Evolutionary conservation across 2,113 vertebrate genomes (phyloP).

Genomic region (Gnathonemus longibarbis): DNA sequence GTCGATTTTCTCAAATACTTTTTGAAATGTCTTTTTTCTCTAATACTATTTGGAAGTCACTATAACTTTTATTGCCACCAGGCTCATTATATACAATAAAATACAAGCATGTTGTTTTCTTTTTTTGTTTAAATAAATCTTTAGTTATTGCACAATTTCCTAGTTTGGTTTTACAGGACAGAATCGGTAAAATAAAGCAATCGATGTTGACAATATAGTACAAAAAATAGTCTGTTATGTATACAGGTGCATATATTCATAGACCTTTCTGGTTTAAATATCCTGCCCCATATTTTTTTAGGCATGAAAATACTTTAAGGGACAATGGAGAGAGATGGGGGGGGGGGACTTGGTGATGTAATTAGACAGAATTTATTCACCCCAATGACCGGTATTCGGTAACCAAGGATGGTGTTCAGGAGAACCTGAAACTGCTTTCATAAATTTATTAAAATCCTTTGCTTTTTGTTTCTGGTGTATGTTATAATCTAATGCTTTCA

Average conservation of each 20-base stretch:
- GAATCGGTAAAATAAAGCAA: conserved; percentile 13
- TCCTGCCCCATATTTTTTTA: background rate
- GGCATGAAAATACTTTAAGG: background rate
- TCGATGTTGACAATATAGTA: background rate
- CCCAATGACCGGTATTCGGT: background rate
- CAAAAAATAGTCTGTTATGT: conserved; percentile 17
- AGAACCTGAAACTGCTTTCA: background rate
- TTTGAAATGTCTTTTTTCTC: conserved; percentile 17
- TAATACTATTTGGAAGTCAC: conserved; percentile 6
- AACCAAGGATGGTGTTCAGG: background rate
- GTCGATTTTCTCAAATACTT: conserved; percentile 16
- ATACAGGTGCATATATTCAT: conserved; percentile 6
- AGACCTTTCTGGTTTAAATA: background rate
- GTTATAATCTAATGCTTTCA: background rate
- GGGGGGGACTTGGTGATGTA: background rate
- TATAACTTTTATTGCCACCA: conserved; percentile 18
- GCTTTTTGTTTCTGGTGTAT: background rate
- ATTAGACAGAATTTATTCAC: background rate
- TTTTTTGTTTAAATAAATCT: background rate
- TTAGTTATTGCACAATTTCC: conserved; percentile 22
- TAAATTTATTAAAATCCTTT: background rate
- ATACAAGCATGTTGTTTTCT: background rate
- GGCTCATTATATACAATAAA: conserved; percentile 14
- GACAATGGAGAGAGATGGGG: background rate
- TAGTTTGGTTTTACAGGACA: conserved; percentile 15